Conservation (phyloP, 1,140 invertebrate species). For the Drosophila murphyi region DNA sequence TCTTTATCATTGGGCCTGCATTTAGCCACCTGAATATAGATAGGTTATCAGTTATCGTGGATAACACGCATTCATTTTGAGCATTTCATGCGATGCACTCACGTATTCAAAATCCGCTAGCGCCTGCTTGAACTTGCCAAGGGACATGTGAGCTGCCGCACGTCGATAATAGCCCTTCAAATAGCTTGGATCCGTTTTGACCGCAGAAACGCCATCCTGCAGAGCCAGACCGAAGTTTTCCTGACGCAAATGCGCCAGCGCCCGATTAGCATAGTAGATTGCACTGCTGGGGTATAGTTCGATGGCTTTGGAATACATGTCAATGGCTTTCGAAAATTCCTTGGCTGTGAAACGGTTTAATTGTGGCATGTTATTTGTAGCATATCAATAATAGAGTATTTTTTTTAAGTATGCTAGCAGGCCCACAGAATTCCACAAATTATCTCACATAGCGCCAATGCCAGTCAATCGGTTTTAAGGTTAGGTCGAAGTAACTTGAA, state of each 20-base stretch:
- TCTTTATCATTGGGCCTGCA: constrained; percentile 96
- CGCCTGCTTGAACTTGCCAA: constrained; percentile 98
- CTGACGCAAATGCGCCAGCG: constrained; percentile 95
- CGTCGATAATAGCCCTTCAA: constrained; percentile 97
- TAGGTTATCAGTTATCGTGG: constrained; percentile 30
- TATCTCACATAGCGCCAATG: constrained; percentile 54
- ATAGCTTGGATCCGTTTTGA: constrained; percentile 95
- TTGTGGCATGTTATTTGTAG: background rate
- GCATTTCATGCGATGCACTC: constrained; percentile 84
- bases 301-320: constrained; percentile 96
- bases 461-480: constrained; percentile 51
- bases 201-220: constrained; percentile 95
- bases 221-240: constrained; percentile 98
- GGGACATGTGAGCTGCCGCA: constrained; percentile 97
- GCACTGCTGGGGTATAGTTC: constrained; percentile 93
- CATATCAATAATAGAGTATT: background rate
- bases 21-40: constrained; percentile 87
- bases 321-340: constrained; percentile 94
- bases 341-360: constrained; percentile 88
- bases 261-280: constrained; percentile 96
- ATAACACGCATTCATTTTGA: background rate
- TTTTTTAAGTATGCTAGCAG: no score
- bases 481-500: constrained; percentile 54
- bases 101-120: constrained; percentile 98
- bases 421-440: constrained; percentile 38